Evolutionary conservation across 2,113 vertebrate species (phyloP).

Genomic region (Larimichthys crocea): DNA sequence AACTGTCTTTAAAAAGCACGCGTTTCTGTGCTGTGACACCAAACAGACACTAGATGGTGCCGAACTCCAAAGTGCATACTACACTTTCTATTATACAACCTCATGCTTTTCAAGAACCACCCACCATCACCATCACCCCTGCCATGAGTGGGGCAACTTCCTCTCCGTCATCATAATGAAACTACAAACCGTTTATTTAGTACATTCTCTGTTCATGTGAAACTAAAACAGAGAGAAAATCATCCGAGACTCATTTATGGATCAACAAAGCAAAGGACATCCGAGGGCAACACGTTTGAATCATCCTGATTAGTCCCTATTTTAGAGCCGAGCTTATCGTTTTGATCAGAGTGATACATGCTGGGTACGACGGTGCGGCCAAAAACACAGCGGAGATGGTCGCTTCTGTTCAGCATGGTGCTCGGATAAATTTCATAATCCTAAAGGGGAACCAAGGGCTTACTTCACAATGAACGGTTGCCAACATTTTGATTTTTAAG

Average conservation of each 20-base stretch:
- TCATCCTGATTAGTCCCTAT: constrained; percentile 38
- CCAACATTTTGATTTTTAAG: constrained; percentile 12
- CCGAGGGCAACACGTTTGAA: background rate
- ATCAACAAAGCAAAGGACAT: constrained; percentile 1
- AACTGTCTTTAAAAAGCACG: background rate
- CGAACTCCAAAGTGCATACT: background rate
- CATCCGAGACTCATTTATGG: background rate
- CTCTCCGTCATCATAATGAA: constrained; percentile 21
- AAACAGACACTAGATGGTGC: constrained; percentile 70
- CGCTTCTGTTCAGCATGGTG: constrained; percentile 1
- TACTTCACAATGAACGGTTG: background rate
- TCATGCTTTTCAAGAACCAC: constrained; percentile 53
- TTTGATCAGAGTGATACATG: constrained; percentile 36
- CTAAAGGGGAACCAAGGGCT: constrained; percentile 31
- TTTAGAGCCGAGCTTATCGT: constrained; percentile 46
- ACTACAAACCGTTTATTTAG: background rate
- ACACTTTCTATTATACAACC: background rate
- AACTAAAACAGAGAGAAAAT: background rate
- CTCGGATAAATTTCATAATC: constrained; percentile 50
- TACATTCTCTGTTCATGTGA: background rate
- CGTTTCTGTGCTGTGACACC: background rate
- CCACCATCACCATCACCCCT: background rate
- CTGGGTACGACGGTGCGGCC: constrained; percentile 23
- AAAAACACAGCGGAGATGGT: constrained; percentile 8
- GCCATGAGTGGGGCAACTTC: constrained; percentile 40